A percentile compares a stretch with the other conserved stretches of the same genome.
These are phyloP conservation scores for Eristalis tenax DNA, from an alignment of 2,888 invertebrate species.

Conservation along the genomic window DNA sequence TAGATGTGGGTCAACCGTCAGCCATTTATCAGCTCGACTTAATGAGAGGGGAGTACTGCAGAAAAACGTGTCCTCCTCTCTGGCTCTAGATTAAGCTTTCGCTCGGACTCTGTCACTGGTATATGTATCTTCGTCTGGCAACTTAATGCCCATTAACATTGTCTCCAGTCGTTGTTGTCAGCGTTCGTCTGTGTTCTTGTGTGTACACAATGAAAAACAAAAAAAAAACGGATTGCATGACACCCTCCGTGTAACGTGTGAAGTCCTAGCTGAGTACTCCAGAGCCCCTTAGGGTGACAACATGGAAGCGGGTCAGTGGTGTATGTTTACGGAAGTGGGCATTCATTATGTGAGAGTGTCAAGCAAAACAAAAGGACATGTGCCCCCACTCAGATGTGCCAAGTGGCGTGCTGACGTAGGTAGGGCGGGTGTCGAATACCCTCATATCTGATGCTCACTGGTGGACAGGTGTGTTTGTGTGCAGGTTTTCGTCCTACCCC, in stretches of 20 bases:
- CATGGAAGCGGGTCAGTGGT: conserved; percentile 61
- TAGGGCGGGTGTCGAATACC: conserved; percentile 47
- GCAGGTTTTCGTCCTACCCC: background rate
- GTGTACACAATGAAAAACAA: conserved; percentile 42
- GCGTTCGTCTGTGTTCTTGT: conserved; percentile 55
- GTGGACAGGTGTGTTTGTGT: background rate
- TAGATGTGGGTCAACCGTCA: conserved; percentile 63
- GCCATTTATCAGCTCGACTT: conserved; percentile 69
- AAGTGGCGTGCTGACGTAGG: conserved; percentile 33
- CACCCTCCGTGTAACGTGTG: conserved; percentile 35
- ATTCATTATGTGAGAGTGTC: conserved; percentile 44
- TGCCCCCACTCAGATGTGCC: conserved; percentile 2
- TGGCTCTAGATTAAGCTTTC: background rate
- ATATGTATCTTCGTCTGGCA: conserved; percentile 59
- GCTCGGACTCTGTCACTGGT: background rate
- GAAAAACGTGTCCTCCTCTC: conserved; percentile 22
- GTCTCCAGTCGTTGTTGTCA: conserved; percentile 11
- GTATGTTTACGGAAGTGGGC: conserved; percentile 60
- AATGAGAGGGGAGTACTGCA: conserved; percentile 45
- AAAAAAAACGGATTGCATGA: conserved; percentile 64
- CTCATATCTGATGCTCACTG: background rate
- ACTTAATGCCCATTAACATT: conserved; percentile 63
- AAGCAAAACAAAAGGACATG: conserved; percentile 1
- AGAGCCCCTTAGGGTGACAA: background rate
- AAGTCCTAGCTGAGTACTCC: conserved; percentile 17